Conservation (phyloP, 1,140 invertebrate species). For the Brachionus asplanchnoidis region DNA sequence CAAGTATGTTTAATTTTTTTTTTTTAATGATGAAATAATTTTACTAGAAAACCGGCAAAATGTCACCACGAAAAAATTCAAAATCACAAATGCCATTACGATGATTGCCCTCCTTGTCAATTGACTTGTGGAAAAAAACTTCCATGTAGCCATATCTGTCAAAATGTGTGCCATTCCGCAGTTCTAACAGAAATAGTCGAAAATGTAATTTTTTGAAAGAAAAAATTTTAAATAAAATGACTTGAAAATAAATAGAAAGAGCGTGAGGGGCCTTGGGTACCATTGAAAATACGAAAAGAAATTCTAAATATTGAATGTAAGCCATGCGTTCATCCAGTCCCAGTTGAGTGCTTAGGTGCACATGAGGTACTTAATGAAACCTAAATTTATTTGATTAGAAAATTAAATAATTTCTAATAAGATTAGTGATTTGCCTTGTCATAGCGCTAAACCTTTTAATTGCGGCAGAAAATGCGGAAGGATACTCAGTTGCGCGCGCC, state of each 20-base stretch:
- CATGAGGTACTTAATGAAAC: conserved; percentile 63
- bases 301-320: conserved; percentile 62
- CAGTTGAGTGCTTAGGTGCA: conserved; percentile 71
- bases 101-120: conserved; percentile 74
- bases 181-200: conserved; percentile 62
- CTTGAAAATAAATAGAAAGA: conserved; percentile 48
- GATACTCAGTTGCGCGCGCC: conserved; percentile 70
- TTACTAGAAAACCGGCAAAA: conserved; percentile 64
- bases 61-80: conserved; percentile 71
- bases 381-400: neutral
- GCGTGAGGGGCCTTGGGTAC: conserved; percentile 71
- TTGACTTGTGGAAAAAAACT: conserved; percentile 66
- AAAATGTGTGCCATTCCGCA: conserved; percentile 71
- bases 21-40: conserved; percentile 32
- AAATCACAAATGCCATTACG: conserved; percentile 78
- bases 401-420: conserved; percentile 43
- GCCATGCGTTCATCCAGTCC: conserved; percentile 64
- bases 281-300: conserved; percentile 52
- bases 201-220: conserved; percentile 47
- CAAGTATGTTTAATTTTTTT: conserved; percentile 54
- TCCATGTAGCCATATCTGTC: conserved; percentile 72
- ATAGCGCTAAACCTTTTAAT: conserved; percentile 65
- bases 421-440: conserved; percentile 69
- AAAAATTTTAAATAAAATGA: neutral
- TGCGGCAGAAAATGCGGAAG: conserved; percentile 71